These are phyloP conservation scores for Anthopleura sola DNA, from an alignment of 64 coral and sea anemone species.

Conservation along the genomic window DNA sequence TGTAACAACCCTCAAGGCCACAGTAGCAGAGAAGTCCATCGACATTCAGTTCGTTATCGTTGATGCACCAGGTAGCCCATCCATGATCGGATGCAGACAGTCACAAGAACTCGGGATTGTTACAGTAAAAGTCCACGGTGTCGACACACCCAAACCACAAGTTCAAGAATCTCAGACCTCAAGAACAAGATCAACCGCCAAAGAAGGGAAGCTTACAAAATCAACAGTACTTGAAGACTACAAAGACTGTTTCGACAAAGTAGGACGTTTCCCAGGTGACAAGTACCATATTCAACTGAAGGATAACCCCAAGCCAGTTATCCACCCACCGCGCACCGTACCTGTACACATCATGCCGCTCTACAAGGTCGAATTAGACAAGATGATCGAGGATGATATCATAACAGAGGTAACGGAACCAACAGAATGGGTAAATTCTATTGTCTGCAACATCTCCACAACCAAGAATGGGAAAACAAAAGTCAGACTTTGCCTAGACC, in stretches of 20 bases:
- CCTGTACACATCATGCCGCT: slow-evolving; percentile 51
- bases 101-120: slow-evolving; percentile 45
- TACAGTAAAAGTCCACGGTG: slow-evolving; percentile 12
- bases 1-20: slow-evolving; percentile 10
- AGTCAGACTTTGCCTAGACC: slow-evolving; percentile 43
- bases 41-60: slow-evolving; percentile 34
- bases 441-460: slow-evolving; percentile 51
- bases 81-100: slow-evolving; percentile 43
- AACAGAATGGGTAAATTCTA: slow-evolving; percentile 68
- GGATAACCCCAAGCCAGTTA: slow-evolving; percentile 43
- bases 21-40: slow-evolving; percentile 4
- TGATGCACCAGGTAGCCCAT: slow-evolving; percentile 48
- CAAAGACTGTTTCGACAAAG: slow-evolving; percentile 51
- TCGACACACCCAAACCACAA: neutral
- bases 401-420: slow-evolving; percentile 47
- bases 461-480: slow-evolving; percentile 21
- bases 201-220: neutral
- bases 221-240: neutral
- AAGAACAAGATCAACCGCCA: neutral
- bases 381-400: slow-evolving; percentile 30
- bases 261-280: slow-evolving; percentile 42
- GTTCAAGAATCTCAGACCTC: neutral
- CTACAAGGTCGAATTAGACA: slow-evolving; percentile 44
- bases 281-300: slow-evolving; percentile 51
- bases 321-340: slow-evolving; percentile 48